These are phyloP conservation scores for Anguilla japonica DNA, from an alignment of 2,113 vertebrate species.

Conservation along the genomic window DNA sequence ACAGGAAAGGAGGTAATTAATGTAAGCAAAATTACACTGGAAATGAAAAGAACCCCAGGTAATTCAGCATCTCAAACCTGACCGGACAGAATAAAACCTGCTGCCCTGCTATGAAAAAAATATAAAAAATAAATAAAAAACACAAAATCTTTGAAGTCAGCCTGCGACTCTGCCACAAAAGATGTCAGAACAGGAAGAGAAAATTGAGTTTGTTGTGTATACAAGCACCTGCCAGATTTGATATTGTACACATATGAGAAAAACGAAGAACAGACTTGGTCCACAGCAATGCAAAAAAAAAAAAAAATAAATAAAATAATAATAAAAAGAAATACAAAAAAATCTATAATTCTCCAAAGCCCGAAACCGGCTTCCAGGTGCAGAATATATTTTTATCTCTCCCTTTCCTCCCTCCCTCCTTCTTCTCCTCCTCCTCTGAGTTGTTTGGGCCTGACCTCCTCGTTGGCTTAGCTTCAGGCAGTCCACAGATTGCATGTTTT, in stretches of 20 bases:
- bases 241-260: constrained; percentile 60
- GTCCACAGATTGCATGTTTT: constrained; percentile 66
- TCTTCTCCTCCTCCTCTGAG: constrained; percentile 56
- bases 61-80: background rate
- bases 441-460: constrained; percentile 67
- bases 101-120: constrained; percentile 29
- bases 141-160: constrained; percentile 56
- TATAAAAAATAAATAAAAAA: too few relatives aligned
- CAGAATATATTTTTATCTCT: constrained; percentile 48
- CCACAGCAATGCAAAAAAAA: constrained; percentile 54
- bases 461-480: constrained; percentile 67
- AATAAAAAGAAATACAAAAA: constrained; percentile 24
- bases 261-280: constrained; percentile 62
- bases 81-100: constrained; percentile 32
- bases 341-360: constrained; percentile 65
- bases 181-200: constrained; percentile 65
- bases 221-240: constrained; percentile 68
- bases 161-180: constrained; percentile 60
- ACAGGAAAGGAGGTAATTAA: background rate
- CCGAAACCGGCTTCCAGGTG: constrained; percentile 48
- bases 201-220: constrained; percentile 67
- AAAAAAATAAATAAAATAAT: constrained; percentile 14
- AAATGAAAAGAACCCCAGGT: background rate
- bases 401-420: constrained; percentile 46
- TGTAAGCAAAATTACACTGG: background rate